Conservation (phyloP, 2,113 vertebrate species). For the Dipodomys stephensi region DNA sequence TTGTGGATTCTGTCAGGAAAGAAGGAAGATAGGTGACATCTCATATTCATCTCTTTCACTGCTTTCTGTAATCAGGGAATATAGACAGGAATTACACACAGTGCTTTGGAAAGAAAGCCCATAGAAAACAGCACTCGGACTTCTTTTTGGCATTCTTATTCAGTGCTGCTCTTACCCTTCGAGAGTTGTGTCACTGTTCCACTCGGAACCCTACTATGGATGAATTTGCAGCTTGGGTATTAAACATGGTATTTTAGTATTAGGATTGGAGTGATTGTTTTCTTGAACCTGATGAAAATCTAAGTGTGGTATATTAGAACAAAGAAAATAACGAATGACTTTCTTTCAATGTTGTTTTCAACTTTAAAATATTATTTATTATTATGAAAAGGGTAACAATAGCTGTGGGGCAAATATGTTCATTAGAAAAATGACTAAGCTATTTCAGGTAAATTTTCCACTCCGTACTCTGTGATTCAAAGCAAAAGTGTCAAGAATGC, state of each 20-base stretch:
- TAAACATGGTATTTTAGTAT: neutral
- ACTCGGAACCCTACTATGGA: neutral
- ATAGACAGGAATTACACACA: neutral
- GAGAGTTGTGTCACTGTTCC: neutral
- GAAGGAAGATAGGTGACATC: constrained; percentile 25
- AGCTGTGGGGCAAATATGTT: neutral
- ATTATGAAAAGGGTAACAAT: neutral
- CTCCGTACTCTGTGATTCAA: neutral
- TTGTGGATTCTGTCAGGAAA: constrained; percentile 14
- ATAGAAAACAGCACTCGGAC: neutral
- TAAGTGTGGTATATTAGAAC: neutral
- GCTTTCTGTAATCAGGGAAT: neutral
- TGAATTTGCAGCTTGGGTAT: neutral
- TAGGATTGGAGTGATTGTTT: constrained; percentile 2
- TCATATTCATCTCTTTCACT: neutral
- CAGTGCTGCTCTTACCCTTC: neutral
- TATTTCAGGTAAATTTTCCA: constrained; percentile 21
- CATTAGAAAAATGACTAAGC: constrained; percentile 10
- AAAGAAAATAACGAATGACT: constrained; percentile 37
- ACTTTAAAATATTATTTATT: constrained; percentile 9
- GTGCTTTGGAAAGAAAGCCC: neutral
- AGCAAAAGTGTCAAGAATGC: neutral
- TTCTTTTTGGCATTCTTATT: neutral
- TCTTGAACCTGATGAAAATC: constrained; percentile 6
- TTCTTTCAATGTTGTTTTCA: neutral